Conservation (phyloP, 2,888 invertebrate species). For the Dryadula phaetusa region DNA sequence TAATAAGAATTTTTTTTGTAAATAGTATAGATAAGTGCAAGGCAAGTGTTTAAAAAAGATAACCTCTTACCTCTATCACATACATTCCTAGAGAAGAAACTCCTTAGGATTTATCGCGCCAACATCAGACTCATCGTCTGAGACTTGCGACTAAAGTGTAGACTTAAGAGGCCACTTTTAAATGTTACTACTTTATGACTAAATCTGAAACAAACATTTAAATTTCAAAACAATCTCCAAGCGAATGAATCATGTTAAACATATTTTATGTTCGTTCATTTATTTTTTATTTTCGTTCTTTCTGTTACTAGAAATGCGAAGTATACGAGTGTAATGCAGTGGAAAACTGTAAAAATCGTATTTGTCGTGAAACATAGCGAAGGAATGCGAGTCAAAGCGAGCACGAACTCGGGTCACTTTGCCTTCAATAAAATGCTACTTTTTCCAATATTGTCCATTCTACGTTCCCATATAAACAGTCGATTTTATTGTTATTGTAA, state of each 20-base stretch:
- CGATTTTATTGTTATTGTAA: background rate
- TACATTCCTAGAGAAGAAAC: too few species aligned
- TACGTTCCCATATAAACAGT: background rate
- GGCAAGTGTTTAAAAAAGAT: too few species aligned
- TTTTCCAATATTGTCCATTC: slow-evolving; percentile 8
- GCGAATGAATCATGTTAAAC: background rate
- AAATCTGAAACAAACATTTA: too few species aligned
- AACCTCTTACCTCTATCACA: too few species aligned
- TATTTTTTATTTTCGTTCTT: background rate
- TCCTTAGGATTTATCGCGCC: too few species aligned
- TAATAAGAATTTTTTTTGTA: too few species aligned
- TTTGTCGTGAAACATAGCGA: slow-evolving; percentile 18
- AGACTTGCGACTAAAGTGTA: too few species aligned
- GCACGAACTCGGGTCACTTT: slow-evolving; percentile 11
- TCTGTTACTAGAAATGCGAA: slow-evolving; percentile 3
- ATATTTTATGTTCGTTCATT: background rate
- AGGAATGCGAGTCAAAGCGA: slow-evolving; percentile 17
- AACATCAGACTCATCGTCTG: too few species aligned
- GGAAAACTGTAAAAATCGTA: slow-evolving; percentile 27
- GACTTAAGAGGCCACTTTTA: too few species aligned
- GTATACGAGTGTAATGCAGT: slow-evolving; percentile 2
- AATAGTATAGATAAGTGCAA: too few species aligned
- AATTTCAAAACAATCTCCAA: too few species aligned
- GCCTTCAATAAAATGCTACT: slow-evolving; percentile 5
- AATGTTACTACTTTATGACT: too few species aligned